Conservation (phyloP, 2,113 vertebrate genomes). For the Microcebus jonahi region DNA sequence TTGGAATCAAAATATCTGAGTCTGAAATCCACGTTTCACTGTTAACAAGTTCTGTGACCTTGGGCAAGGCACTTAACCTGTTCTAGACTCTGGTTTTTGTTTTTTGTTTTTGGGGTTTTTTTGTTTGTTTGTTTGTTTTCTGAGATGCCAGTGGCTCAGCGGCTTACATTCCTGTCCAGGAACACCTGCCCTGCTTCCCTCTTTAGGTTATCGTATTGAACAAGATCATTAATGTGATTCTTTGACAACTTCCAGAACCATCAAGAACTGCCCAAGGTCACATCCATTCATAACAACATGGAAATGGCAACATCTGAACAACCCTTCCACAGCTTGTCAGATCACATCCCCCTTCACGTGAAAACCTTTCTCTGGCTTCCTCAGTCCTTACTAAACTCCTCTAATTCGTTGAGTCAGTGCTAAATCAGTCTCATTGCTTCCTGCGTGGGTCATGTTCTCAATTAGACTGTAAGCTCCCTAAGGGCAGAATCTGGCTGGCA, state of each 20-base stretch:
- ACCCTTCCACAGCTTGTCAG: neutral
- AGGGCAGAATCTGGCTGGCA: neutral
- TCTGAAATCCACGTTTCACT: neutral
- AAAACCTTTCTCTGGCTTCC: neutral
- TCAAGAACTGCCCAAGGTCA: neutral
- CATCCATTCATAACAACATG: neutral
- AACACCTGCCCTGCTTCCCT: neutral
- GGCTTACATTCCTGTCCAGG: neutral
- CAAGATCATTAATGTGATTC: neutral
- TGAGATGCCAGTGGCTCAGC: neutral
- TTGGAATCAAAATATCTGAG: neutral
- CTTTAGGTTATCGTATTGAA: neutral
- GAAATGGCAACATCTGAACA: neutral
- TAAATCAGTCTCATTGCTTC: neutral
- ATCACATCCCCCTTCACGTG: neutral
- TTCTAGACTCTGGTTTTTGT: too few relatives aligned
- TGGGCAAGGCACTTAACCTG: neutral
- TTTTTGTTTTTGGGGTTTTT: too few relatives aligned
- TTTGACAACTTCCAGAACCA: neutral
- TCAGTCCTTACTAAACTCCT: neutral
- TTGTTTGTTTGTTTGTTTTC: neutral
- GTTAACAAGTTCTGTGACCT: neutral
- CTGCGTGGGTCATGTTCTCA: neutral
- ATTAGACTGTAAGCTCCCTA: neutral
- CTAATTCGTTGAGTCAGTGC: neutral